Conservation (phyloP, 2,113 vertebrate genomes). For the Dryoscopus gambensis region DNA sequence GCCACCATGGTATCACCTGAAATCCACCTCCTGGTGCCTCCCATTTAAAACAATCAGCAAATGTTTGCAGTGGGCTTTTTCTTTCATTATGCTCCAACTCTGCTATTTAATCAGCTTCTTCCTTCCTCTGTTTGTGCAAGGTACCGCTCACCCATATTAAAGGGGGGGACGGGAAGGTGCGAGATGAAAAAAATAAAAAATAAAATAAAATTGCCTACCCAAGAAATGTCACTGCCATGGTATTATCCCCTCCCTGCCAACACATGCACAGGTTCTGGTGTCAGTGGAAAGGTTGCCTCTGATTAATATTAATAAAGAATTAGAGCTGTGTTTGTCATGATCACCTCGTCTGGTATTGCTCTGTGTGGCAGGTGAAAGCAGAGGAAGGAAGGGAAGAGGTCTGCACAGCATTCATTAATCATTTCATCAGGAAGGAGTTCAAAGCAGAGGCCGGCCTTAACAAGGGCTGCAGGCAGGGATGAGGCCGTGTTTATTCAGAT, state of each 20-base stretch:
- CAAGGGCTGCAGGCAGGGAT: neutral
- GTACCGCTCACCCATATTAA: slow-evolving; percentile 61
- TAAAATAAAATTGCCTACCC: neutral
- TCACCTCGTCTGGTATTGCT: slow-evolving; percentile 59
- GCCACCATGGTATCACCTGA: slow-evolving; percentile 58
- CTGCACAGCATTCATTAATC: slow-evolving; percentile 55
- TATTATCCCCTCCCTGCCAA: slow-evolving; percentile 63
- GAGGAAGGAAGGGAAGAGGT: slow-evolving; percentile 35
- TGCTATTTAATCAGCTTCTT: slow-evolving; percentile 79
- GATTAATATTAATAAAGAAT: slow-evolving; percentile 79
- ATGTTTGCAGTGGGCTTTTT: slow-evolving; percentile 76
- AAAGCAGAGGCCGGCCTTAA: slow-evolving; percentile 46
- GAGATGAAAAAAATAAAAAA: neutral
- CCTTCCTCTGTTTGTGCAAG: slow-evolving; percentile 75
- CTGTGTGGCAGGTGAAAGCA: slow-evolving; percentile 25
- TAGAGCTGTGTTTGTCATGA: slow-evolving; percentile 66
- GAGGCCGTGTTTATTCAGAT: neutral
- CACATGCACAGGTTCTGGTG: slow-evolving; percentile 33
- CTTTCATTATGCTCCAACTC: slow-evolving; percentile 75
- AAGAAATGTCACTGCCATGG: slow-evolving; percentile 69
- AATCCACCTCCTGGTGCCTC: slow-evolving; percentile 57
- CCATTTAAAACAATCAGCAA: slow-evolving; percentile 68
- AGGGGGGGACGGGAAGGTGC: neutral
- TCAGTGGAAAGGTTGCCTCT: slow-evolving; percentile 67
- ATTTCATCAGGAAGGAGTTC: slow-evolving; percentile 51